phyloP scores from a whole-genome alignment of 2,888 invertebrate species.

The Euspilapteryx auroguttella region DNA sequence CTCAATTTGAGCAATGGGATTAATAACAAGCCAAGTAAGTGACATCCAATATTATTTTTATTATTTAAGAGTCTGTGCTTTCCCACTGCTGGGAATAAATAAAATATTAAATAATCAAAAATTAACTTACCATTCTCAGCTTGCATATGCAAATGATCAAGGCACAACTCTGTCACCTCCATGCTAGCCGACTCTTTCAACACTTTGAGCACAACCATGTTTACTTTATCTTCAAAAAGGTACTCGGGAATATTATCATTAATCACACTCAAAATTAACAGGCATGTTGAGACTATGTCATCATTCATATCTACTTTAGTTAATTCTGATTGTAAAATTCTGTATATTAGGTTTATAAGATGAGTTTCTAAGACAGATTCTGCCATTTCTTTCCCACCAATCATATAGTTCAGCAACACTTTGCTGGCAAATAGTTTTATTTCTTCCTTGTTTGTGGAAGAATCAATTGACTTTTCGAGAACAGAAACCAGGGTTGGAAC shows the following conservation, averaged over 20 bases:
- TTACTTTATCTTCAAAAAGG: constrained; percentile 56
- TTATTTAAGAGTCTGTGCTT: too few relatives aligned
- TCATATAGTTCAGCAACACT: constrained; percentile 76
- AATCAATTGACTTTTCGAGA: constrained; percentile 22
- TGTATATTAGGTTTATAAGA: constrained; percentile 52
- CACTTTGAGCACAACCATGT: constrained; percentile 64
- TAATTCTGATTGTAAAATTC: constrained; percentile 49
- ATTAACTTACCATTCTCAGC: constrained; percentile 68
- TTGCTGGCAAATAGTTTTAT: constrained; percentile 71
- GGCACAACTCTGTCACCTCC: constrained; percentile 74
- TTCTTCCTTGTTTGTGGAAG: constrained; percentile 32
- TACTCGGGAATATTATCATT: constrained; percentile 65
- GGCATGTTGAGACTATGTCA: constrained; percentile 53
- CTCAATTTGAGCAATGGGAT: too few relatives aligned
- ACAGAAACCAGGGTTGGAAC: constrained; percentile 41
- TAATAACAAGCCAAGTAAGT: too few relatives aligned
- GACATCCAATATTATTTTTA: too few relatives aligned
- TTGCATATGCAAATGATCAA: constrained; percentile 75
- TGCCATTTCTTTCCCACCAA: constrained; percentile 70
- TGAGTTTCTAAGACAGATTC: constrained; percentile 60
- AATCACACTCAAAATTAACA: constrained; percentile 64
- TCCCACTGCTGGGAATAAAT: too few relatives aligned
- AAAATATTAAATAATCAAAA: too few relatives aligned
- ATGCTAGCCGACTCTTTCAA: constrained; percentile 66
- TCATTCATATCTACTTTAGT: constrained; percentile 55